Conservation (phyloP, 1,140 invertebrate genomes). For the Drosophila elegans region DNA sequence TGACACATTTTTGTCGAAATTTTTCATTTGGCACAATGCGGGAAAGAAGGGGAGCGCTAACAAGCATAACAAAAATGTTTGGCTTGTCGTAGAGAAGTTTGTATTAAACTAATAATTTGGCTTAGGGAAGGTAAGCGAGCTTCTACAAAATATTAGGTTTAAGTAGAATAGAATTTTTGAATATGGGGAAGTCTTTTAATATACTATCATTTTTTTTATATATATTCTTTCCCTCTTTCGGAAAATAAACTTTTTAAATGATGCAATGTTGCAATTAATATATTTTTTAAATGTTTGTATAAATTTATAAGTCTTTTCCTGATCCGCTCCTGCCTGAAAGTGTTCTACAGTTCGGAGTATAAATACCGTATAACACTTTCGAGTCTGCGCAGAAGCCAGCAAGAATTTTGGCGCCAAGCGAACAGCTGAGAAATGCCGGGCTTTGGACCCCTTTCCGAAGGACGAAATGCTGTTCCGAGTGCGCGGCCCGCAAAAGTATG, state of each 20-base stretch:
- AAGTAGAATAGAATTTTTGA: too few relatives aligned
- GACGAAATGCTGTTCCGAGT: conserved; percentile 20
- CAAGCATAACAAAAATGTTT: not conserved
- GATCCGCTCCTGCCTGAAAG: conserved; percentile 36
- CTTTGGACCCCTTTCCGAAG: conserved; percentile 10
- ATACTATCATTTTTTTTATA: too few relatives aligned
- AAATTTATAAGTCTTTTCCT: not conserved
- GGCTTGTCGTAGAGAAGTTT: not conserved
- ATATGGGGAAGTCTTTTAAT: too few relatives aligned
- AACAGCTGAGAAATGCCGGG: conserved; percentile 58
- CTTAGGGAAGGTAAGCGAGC: too few relatives aligned
- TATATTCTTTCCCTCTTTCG: too few relatives aligned
- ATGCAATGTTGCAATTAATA: too few relatives aligned
- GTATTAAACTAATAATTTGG: not conserved
- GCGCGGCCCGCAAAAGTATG: conserved; percentile 52
- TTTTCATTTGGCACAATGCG: conserved; percentile 13
- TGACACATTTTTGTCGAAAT: conserved; percentile 52
- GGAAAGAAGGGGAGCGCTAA: not conserved
- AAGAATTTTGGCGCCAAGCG: conserved; percentile 72
- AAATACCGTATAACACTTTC: conserved; percentile 46
- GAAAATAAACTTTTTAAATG: too few relatives aligned
- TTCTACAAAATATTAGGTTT: not conserved
- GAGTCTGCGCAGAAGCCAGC: conserved; percentile 41
- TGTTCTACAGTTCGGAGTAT: conserved; percentile 38
- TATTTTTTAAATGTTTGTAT: too few relatives aligned